These are phyloP conservation scores for Centrocercus urophasianus DNA, from an alignment of 2,113 vertebrate species.

Conservation along the genomic window DNA sequence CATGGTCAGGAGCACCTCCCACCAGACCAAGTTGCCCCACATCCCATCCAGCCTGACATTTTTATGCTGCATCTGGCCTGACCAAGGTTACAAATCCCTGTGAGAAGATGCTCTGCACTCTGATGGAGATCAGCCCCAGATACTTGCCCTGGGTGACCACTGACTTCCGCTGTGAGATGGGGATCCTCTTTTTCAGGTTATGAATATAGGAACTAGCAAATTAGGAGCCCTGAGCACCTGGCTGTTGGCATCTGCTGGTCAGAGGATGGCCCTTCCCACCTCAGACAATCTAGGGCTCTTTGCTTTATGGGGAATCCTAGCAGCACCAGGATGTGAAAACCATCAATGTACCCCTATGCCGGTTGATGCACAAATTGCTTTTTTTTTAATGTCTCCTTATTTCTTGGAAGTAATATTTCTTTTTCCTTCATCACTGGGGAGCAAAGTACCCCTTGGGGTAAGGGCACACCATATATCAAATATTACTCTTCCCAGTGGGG, in stretches of 20 bases:
- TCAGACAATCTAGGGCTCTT: neutral
- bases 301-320: neutral
- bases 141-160: neutral
- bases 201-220: neutral
- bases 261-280: neutral
- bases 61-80: neutral
- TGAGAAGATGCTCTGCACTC: neutral
- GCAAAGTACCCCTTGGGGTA: neutral
- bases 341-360: fast-evolving
- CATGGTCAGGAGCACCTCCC: too few relatives aligned
- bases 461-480: neutral
- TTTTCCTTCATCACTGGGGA: neutral
- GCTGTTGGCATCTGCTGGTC: neutral
- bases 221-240: fast-evolving
- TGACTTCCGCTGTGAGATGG: neutral
- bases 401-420: neutral
- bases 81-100: neutral
- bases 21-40: neutral
- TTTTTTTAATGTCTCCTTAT: neutral
- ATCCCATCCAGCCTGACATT: neutral
- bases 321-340: neutral
- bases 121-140: neutral
- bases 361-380: too few relatives aligned
- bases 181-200: neutral
- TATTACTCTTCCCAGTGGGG: neutral